Percentiles rank a stretch among this genome's conserved stretches.
Evolutionary conservation across 2,113 vertebrate genomes (phyloP).

Genomic region (Paratilapia polleni): DNA sequence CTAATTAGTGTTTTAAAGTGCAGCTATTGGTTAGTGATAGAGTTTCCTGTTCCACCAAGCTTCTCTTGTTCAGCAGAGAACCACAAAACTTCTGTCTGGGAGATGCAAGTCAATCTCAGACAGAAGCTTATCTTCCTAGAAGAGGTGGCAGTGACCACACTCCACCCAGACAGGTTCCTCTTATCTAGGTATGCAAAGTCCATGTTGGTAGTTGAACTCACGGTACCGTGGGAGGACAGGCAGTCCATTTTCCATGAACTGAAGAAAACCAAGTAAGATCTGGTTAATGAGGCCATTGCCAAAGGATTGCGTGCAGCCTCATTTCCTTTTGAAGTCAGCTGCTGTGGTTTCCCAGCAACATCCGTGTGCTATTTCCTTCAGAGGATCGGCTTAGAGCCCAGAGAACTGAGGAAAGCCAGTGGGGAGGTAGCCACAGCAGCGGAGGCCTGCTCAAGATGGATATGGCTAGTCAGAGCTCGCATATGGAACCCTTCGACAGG

Average conservation of each 20-base stretch:
- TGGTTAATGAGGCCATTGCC: not conserved
- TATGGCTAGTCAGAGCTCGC: not conserved
- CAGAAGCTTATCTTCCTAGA: not conserved
- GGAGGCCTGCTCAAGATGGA: not conserved
- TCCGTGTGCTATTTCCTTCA: not conserved
- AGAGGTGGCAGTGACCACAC: not conserved
- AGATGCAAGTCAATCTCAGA: not conserved
- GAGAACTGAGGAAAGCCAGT: not conserved
- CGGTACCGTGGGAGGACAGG: not conserved
- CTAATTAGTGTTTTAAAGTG: not conserved
- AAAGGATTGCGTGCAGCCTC: too few species aligned
- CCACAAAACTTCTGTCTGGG: not conserved
- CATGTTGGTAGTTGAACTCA: not conserved
- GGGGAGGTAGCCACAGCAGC: not conserved
- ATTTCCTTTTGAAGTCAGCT: not conserved
- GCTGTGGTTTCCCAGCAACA: not conserved
- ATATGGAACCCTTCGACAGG: not conserved
- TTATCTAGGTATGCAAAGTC: not conserved
- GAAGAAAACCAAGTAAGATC: not conserved
- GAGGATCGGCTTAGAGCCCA: not conserved
- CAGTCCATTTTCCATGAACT: not conserved
- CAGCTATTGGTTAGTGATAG: too few species aligned
- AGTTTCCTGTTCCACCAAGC: not conserved
- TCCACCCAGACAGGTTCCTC: not conserved
- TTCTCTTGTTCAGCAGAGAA: not conserved